A percentile compares a stretch with the other conserved stretches of the same genome.
Conservation (phyloP, 2,113 vertebrate genomes). For the Tretioscincus oriximinensis region DNA sequence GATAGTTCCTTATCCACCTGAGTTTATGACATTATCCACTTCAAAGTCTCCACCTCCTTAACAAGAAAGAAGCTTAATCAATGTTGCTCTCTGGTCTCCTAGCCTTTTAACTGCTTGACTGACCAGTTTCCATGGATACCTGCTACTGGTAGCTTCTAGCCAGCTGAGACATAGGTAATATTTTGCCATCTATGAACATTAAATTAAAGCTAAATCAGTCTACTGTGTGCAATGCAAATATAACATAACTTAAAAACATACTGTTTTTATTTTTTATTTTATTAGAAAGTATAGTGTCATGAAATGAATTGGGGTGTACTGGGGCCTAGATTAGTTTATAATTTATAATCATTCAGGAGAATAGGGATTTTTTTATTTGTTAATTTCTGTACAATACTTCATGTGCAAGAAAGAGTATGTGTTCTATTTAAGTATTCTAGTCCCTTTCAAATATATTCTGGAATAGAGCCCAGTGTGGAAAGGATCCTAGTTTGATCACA, state of each 20-base stretch:
- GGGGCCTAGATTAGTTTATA: not conserved
- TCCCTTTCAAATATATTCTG: no score
- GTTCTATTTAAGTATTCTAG: no score
- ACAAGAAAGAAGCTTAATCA: not conserved
- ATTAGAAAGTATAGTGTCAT: no score
- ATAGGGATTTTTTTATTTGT: not conserved
- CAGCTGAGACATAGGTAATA: not conserved
- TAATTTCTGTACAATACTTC: not conserved
- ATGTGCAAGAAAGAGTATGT: not conserved
- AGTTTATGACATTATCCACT: not conserved
- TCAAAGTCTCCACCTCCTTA: not conserved
- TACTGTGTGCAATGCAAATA: not conserved
- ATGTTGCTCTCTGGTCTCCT: not conserved
- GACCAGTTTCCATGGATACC: slow-evolving; percentile 15
- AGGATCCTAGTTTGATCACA: not conserved
- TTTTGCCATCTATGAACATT: slow-evolving; percentile 9
- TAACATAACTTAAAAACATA: not conserved
- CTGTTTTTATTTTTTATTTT: not conserved
- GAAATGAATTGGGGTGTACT: not conserved
- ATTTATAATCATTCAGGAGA: not conserved
- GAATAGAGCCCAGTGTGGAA: no score
- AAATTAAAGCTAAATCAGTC: not conserved
- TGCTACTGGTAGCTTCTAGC: not conserved
- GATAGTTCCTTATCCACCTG: not conserved
- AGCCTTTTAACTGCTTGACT: slow-evolving; percentile 11